A percentile compares a stretch with the other conserved stretches of the same genome.
Evolutionary conservation across 2,888 invertebrate species (phyloP).

Genomic region (Nycteola revayana): DNA sequence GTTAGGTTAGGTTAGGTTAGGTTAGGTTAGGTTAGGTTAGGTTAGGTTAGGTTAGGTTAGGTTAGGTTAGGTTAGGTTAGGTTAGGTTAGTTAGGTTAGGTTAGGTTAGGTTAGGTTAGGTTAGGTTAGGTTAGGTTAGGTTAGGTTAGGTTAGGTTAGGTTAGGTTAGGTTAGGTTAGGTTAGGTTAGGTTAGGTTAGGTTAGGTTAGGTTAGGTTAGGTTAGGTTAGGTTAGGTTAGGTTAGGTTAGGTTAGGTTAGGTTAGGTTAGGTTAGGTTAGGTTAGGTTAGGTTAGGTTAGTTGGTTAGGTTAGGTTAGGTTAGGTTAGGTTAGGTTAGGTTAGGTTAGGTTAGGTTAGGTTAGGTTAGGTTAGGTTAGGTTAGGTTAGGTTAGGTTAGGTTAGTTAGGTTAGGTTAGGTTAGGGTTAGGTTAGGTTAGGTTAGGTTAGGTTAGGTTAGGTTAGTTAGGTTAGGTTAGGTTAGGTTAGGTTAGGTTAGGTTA

Average conservation of each 20-base stretch:
- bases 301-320: conserved; percentile 12
- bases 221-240: conserved; percentile 19
- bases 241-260: conserved; percentile 20
- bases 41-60: conserved; percentile 12
- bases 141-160: conserved; percentile 21
- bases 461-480: conserved; percentile 11
- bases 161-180: conserved; percentile 26
- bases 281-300: conserved; percentile 13
- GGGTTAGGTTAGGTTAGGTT: conserved; percentile 17
- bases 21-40: conserved; percentile 17
- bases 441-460: conserved; percentile 13
- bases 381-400: conserved; percentile 14
- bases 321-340: conserved; percentile 11
- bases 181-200: conserved; percentile 13
- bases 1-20: conserved; percentile 22
- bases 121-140: conserved; percentile 22
- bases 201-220: conserved; percentile 15
- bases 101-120: conserved; percentile 24
- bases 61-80: conserved; percentile 19
- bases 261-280: conserved; percentile 23
- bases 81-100: conserved; percentile 23
- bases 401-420: conserved; percentile 14
- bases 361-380: conserved; percentile 7
- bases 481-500: conserved; percentile 12
- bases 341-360: conserved; percentile 10